Base-by-base conservation (phyloP, 1,140 invertebrate genomes). In the Dreissena rostriformis region DNA sequence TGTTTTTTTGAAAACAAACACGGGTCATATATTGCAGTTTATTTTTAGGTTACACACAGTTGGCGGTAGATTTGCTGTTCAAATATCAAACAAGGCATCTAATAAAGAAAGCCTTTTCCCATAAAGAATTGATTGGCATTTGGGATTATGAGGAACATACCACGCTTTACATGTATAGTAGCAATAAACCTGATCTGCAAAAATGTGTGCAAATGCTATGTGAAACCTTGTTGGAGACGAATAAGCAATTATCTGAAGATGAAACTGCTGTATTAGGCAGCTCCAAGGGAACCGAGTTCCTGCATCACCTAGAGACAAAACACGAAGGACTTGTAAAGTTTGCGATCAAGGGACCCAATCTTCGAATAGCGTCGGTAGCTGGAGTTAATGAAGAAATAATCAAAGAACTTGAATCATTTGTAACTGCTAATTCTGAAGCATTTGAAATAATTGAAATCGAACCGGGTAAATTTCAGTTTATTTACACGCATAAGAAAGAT, bases 91-190 rank as follows among this genome's bases (percentile, higher is more conserved):
- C 66, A 7, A 68, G 51, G n/a, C 22, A 52, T 39, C 55, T 51
- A 24, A 49, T 79, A 39, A 79, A 79, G 52, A 79, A 29, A 26
- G 39, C 67, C 15, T 24, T 79, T 29, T 39, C 5, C 26, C 17
- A 51, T 15, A 55, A 68, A 49, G 67, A 79, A 17, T 19, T 79
- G 10, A 68, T 79, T 6, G 76, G 76, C 19, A 51, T 79, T 28
- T 79, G 76, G 76, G 65, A 79, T 24, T 7, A 11, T 10, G 12
- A 14, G 11, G 67, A 26, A 70, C 22, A 24, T 17, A 49, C 7
- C 14, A 22, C 11, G 7, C 49, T 79, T 15, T 4, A 61, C 22
- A 67, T 79, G 76, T 79, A 79, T 28, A 68, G 76, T 22, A 79
- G 57, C 17, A 79, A 24, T 57, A 39, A 79, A 68, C 67, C 52